Conservation (phyloP, 2,113 vertebrate genomes). For the Balaeniceps rex region DNA sequence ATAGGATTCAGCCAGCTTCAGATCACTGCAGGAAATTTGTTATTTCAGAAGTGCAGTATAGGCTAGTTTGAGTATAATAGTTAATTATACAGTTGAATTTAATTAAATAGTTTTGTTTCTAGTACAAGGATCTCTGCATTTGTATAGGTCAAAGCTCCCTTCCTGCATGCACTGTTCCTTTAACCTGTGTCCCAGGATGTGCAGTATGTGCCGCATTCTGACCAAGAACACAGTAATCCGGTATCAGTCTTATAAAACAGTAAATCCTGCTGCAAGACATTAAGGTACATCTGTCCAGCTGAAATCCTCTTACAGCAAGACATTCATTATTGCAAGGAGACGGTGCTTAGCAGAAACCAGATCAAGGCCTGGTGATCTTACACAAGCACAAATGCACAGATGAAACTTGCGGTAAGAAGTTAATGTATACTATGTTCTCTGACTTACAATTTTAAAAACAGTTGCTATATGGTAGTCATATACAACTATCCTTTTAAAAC, state of each 20-base stretch:
- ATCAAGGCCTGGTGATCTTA: conserved; percentile 16
- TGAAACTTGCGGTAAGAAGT: neutral
- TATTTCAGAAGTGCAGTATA: neutral
- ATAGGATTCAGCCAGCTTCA: neutral
- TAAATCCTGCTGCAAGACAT: conserved; percentile 56
- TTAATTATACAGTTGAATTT: neutral
- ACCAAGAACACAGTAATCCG: conserved; percentile 25
- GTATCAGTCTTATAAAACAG: conserved; percentile 16
- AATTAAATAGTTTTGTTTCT: neutral
- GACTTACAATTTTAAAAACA: neutral
- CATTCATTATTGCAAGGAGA: conserved; percentile 11
- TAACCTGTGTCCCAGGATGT: neutral
- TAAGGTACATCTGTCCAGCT: conserved; percentile 52
- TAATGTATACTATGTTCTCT: neutral
- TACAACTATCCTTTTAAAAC: neutral
- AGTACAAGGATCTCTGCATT: neutral
- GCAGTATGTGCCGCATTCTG: neutral
- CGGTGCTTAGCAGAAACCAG: conserved; percentile 11
- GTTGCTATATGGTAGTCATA: neutral
- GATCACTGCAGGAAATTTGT: neutral
- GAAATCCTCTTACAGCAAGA: conserved; percentile 60
- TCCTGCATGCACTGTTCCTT: neutral
- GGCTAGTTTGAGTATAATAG: neutral
- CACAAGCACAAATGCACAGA: neutral
- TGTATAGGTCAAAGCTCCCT: neutral